Base-by-base conservation (phyloP, 2,888 invertebrate species). In the Rugalucina vietnamica region DNA sequence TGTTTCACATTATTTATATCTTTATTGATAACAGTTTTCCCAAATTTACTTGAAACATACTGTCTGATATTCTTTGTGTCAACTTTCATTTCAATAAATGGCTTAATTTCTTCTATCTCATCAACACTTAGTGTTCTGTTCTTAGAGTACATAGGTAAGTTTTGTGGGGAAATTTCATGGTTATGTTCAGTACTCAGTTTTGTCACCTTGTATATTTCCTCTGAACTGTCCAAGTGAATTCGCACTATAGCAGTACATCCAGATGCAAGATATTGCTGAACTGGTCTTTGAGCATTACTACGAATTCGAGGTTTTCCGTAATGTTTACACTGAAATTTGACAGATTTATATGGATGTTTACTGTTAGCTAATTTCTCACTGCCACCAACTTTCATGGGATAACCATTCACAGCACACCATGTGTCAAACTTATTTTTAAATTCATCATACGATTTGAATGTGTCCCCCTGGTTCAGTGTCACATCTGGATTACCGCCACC, bases 241-340 rank as follows among this genome's bases (percentile, higher is more conserved):
- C 65, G 21, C 24, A 65, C 12, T 21, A 65, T 24, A 18, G 65
- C 65, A 18, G 32, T 34, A 65, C 65, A 65, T 34, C 65, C 65
- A 18, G 65, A 34, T 32, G 65, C 65, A 4, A 65, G 34, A 24
- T 65, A 34, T 21, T 65, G 65, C 21, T 65, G 65, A 1, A 65
- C 65, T 34, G 65, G 65, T 34, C 32, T 65, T 65, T 65, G 32
- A 18, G 65, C 32, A 32, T 32, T 32, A n/a, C 34, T 24, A n/a
- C 65, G 4, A 12, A 65, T 10, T 65, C 65, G 32, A 34, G 32
- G 65, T 34, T 65, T 65, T 21, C 65, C 65, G 1, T 21, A 21
- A 65, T 65, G 65, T 65, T 65, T 65, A 65, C 65, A 65, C 34
- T 34, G 65, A 34, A n/a, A 65, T 65, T 24, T 65, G 24, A 65